These are phyloP conservation scores for Atopsyche davidsoni DNA, from an alignment of 1,140 invertebrate genomes.

Conservation along the genomic window DNA sequence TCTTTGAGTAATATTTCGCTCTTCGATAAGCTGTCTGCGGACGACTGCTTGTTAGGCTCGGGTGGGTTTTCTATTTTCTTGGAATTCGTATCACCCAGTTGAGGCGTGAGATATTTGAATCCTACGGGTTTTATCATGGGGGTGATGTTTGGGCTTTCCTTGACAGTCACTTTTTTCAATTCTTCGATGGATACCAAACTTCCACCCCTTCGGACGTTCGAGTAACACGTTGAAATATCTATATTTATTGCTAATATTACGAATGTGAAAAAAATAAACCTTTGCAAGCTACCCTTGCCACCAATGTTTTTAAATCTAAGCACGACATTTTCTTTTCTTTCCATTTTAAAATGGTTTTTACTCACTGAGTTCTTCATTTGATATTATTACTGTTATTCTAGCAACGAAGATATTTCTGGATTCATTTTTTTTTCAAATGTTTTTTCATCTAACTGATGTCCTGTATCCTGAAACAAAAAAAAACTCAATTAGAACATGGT, in stretches of 20 bases:
- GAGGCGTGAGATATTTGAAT: no score
- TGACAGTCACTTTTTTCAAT: constrained; percentile 12
- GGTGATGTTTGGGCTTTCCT: constrained; percentile 12
- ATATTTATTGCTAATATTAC: constrained; percentile 3
- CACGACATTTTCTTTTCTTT: not conserved
- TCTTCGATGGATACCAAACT: constrained; percentile 12
- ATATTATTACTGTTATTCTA: not conserved
- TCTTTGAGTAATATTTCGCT: not conserved
- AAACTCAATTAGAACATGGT: no score
- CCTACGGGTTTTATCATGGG: constrained; percentile 29
- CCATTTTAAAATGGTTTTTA: not conserved
- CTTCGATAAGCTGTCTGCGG: not conserved
- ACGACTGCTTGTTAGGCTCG: not conserved
- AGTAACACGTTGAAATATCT: constrained; percentile 16
- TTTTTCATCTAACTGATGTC: no score
- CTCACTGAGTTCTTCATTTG: no score
- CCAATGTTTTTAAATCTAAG: not conserved
- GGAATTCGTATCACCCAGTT: no score
- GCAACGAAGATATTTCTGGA: no score
- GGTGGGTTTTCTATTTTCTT: not conserved
- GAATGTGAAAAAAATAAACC: not conserved
- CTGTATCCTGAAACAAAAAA: no score
- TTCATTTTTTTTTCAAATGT: no score
- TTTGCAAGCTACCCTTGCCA: not conserved
- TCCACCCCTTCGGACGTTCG: constrained; percentile 27